Evolutionary conservation across 2,888 invertebrate genomes (phyloP), one percentile per base, ranked within the genome.

Genomic region (Andrena minutula): DNA sequence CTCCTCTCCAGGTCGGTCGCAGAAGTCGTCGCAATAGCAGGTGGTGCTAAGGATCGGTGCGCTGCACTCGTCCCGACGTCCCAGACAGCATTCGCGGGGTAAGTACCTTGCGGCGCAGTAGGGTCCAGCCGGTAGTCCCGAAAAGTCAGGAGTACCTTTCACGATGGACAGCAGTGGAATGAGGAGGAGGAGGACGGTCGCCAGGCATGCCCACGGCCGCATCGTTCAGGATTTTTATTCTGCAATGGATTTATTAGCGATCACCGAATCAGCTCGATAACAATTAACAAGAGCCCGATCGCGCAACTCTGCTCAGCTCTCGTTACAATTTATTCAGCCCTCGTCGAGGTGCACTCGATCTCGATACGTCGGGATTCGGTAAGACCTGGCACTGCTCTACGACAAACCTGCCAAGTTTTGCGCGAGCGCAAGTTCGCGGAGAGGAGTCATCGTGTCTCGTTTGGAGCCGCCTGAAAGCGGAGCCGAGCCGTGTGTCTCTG

Each of bases 21-120:
- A 99, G 94, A 99, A 99, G 86, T 97, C 95, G 94, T 99, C 99
- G 94, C 99, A 99, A 94, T 99, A 99, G 94, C 99, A 99, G 16
- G 97, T 93, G 0, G 98, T 98, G 82, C 96, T 95, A 79, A 97
- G 94, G 90, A 99, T 98, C 30, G 96, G 96, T 71, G 96, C 95
- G 0, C 98, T 96, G 93, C 99, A 99, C 23, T 95, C 95, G 93
- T 99, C 99, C 85, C 96, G 94, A 63, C 99, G 95, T 65, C 96
- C 95, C 0, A 91, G 90, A 92, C 99, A 99, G 93, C 98, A 98
- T 26, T 94, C 93, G 16, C 93, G 92, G 1, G 91, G 93, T 0
- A 79, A 65, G 69, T 89, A 91, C 66, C 93, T 86, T 6, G 84
- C 81, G n/a, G 90, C 95, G 89, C 96, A 96, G 92, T 95, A 96